Evolutionary conservation across 2,888 invertebrate genomes (phyloP).

Genomic region (Podabrus alpinus): DNA sequence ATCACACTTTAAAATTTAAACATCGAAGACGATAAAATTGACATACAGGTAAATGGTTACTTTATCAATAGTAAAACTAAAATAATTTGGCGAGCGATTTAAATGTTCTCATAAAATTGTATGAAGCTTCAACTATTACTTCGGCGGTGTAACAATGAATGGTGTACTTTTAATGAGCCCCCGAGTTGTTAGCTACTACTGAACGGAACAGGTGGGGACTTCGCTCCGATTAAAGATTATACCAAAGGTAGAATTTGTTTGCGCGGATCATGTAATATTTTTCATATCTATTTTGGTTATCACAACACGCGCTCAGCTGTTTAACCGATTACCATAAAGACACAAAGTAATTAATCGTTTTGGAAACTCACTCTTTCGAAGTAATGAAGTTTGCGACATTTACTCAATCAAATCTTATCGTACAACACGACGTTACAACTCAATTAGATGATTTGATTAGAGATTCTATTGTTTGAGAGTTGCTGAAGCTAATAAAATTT

Average conservation of each 20-base stretch:
- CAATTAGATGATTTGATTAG: not conserved
- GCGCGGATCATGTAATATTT: constrained; percentile 6
- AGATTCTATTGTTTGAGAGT: not conserved
- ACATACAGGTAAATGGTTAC: not conserved
- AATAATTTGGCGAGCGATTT: not conserved
- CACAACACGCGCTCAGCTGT: not conserved
- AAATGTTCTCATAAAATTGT: not conserved
- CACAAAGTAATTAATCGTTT: not conserved
- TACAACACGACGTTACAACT: not conserved
- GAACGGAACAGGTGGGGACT: constrained; percentile 26
- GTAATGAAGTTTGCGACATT: not conserved
- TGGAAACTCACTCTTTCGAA: not conserved
- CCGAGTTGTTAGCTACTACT: constrained; percentile 10
- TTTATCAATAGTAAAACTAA: not conserved
- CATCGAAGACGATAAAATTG: not conserved
- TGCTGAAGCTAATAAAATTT: not conserved
- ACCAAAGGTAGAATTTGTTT: constrained; percentile 16
- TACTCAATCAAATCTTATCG: not conserved
- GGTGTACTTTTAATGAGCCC: constrained; percentile 15
- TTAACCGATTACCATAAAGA: not conserved
- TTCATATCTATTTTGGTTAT: constrained; percentile 3
- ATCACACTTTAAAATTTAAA: not conserved
- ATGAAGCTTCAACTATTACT: constrained; percentile 5
- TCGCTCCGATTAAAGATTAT: constrained; percentile 20
- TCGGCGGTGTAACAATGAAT: constrained; percentile 23